Evolutionary conservation across 64 coral and sea anemone genomes (phyloP).

Genomic region (Pachyseris speciosa): DNA sequence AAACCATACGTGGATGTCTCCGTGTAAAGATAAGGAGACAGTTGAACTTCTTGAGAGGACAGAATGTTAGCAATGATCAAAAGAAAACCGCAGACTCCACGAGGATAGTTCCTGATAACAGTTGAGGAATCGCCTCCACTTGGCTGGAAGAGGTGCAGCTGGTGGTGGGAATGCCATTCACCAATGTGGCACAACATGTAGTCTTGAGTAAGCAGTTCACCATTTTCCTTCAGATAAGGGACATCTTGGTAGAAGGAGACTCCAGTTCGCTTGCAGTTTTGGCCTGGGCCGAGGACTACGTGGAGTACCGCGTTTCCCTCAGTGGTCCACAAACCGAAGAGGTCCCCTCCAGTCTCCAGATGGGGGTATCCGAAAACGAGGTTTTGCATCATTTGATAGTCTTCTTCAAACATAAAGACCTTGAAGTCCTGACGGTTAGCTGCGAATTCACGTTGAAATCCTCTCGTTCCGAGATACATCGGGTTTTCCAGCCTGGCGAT

Average conservation of each 20-base stretch:
- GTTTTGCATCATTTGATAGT: constrained; percentile 29
- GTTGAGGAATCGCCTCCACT: constrained; percentile 67
- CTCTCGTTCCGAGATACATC: background rate
- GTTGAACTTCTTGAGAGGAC: background rate
- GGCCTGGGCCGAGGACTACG: constrained; percentile 72
- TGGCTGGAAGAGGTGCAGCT: constrained; percentile 50
- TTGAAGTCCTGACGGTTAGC: constrained; percentile 10
- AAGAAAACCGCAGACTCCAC: constrained; percentile 61
- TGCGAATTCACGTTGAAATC: background rate
- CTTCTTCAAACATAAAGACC: constrained; percentile 49
- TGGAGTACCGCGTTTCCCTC: constrained; percentile 60
- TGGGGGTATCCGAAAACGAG: constrained; percentile 57
- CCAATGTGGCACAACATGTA: constrained; percentile 89
- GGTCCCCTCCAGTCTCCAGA: constrained; percentile 81
- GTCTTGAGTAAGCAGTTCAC: constrained; percentile 49
- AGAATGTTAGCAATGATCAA: constrained; percentile 75
- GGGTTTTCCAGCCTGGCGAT: background rate
- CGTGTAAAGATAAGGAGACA: constrained; percentile 69
- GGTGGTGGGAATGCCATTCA: constrained; percentile 90
- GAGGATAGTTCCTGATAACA: constrained; percentile 59
- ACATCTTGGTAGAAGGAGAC: constrained; percentile 80
- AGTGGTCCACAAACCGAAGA: constrained; percentile 85
- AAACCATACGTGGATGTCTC: background rate
- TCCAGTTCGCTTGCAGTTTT: constrained; percentile 55
- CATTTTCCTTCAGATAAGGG: constrained; percentile 63